phyloP scores from a whole-genome alignment of 2,888 invertebrate species.

The Anthrax anthrax region DNA sequence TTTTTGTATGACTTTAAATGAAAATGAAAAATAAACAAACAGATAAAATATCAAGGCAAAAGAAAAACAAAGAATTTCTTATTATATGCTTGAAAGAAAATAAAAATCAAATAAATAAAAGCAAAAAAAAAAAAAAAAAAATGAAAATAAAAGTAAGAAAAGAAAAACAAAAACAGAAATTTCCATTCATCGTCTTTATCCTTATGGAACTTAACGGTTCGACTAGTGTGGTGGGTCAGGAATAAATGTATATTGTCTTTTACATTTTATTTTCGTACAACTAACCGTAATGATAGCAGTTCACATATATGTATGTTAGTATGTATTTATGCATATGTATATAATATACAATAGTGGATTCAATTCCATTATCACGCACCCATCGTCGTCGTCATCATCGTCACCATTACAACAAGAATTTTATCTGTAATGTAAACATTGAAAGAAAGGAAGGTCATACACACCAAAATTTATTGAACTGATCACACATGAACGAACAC shows the following conservation, averaged over 20 bases:
- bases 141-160: background rate
- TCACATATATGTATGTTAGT: too few relatives aligned
- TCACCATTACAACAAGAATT: too few relatives aligned
- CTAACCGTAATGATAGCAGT: too few relatives aligned
- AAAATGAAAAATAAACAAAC: too few relatives aligned
- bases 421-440: background rate
- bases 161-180: conserved; percentile 10
- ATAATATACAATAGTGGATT: background rate
- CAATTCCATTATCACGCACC: background rate
- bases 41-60: too few relatives aligned
- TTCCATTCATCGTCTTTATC: conserved; percentile 8
- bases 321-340: background rate
- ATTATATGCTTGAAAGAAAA: too few relatives aligned
- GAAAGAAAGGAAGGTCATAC: background rate
- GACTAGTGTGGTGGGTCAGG: conserved; percentile 14
- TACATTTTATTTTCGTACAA: background rate
- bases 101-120: too few relatives aligned
- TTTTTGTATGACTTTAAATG: too few relatives aligned
- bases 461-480: background rate
- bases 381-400: background rate
- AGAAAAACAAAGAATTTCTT: too few relatives aligned
- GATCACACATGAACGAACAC: background rate
- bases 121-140: too few relatives aligned
- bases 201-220: conserved; percentile 10
- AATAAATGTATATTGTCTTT: background rate